Evolutionary conservation across 2,888 invertebrate species (phyloP), one percentile per base, ranked within the genome.

Genomic region (Rhyacophila evoluta): DNA sequence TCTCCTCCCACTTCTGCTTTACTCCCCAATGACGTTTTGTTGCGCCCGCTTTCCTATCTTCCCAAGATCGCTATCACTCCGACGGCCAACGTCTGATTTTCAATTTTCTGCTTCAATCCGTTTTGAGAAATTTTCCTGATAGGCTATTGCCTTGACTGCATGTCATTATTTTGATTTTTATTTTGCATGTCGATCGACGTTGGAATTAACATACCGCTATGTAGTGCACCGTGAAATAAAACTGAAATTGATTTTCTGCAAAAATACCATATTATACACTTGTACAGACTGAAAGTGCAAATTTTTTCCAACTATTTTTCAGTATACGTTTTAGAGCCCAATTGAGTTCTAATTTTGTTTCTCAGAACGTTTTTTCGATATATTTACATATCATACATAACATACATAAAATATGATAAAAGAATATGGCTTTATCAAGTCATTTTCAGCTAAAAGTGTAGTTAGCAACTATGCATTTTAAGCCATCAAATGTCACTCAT

Each of bases 31-130:
- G 55, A 55, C 55, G 55, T 55, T 55, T 55, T 41, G 25, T 8
- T 55, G 55, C 55, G 19, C 25, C 25, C 55, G 19, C 55, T 19
- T 15, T 12, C 2, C 55, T 72, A 15, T 28, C 55, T 27, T 5
- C 1, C 38, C 38, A 15, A 68, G 36, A 68, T 73, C 55, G 68
- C 69, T 68, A 72, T 36, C 77, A 67, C 72, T 41, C 68, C 39
- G 25, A 28, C 41, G 55, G 72, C 36, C 67, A 70, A 74, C 74
- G 78, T 37, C 78, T 74, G 78, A 73, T 74, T 78, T 78, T 78
- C 78, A 74, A 78, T 74, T 78, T 78, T 78, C 74, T 78, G 78
- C 78, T 78, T 38, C 74, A 74, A 78, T 74, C 78, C 70, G 41
- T 29, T 29, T 69, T 55, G 25, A 55, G 55, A 55, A 77, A 77